A percentile compares a stretch with the other conserved stretches of the same genome.
Conservation (phyloP, 2,888 invertebrate genomes). For the Rhingia rostrata region DNA sequence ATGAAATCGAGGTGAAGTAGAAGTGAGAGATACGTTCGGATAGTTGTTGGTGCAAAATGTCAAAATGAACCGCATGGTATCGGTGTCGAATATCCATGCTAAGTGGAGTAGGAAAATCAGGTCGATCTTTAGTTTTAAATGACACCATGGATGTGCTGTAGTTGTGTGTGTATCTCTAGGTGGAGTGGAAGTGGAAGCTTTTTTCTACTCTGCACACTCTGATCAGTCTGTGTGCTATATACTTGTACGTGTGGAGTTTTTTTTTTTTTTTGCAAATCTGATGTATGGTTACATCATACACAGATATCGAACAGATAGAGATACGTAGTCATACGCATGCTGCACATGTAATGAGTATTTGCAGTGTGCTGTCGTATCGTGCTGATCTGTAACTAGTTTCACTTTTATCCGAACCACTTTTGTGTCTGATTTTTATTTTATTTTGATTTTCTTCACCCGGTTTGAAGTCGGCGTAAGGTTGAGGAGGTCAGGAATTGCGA, state of each 20-base stretch:
- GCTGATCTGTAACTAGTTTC: constrained; percentile 69
- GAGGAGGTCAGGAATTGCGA: constrained; percentile 61
- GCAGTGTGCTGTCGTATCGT: constrained; percentile 3
- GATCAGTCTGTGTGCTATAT: constrained; percentile 7
- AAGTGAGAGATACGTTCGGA: constrained; percentile 18
- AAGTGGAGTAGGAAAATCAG: constrained; percentile 71
- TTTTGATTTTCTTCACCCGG: constrained; percentile 32
- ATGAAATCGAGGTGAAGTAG: constrained; percentile 48
- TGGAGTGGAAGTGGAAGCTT: constrained; percentile 1
- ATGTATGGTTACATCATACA: constrained; percentile 55
- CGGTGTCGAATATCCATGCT: constrained; percentile 61
- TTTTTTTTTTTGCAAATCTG: constrained; percentile 49
- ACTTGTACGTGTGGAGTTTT: constrained; percentile 16
- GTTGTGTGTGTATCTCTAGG: constrained; percentile 1
- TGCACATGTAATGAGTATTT: constrained; percentile 54
- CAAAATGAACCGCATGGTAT: constrained; percentile 37
- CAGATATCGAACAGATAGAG: constrained; percentile 43
- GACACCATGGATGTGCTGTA: constrained; percentile 20
- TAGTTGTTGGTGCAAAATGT: constrained; percentile 1
- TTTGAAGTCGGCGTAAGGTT: constrained; percentile 43
- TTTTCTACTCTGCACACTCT: not conserved
- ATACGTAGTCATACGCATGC: constrained; percentile 54
- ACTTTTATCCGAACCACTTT: constrained; percentile 61
- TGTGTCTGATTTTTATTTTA: constrained; percentile 7
- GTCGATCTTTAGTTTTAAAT: constrained; percentile 67